Percentiles rank a stretch among this genome's conserved stretches.
Evolutionary conservation across 2,888 invertebrate genomes (phyloP).

Genomic region (Nyleta sp.): DNA sequence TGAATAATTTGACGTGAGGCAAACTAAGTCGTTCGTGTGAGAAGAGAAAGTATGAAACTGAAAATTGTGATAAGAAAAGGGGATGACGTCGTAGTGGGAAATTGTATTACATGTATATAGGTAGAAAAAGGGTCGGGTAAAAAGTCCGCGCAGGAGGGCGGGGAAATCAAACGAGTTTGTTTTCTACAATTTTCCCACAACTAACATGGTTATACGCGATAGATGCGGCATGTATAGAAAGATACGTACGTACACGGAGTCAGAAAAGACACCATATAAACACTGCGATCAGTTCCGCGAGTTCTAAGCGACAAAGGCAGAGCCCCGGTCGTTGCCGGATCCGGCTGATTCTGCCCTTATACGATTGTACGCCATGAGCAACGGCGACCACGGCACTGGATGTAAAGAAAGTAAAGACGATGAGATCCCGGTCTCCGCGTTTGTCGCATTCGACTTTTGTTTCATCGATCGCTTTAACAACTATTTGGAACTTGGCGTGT

Average conservation of each 20-base stretch:
- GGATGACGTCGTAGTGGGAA: constrained; percentile 32
- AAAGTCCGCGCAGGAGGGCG: constrained; percentile 29
- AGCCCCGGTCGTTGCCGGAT: constrained; percentile 78
- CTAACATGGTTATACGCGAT: constrained; percentile 76
- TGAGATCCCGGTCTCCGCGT: constrained; percentile 18
- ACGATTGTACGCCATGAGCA: constrained; percentile 71
- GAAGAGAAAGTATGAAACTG: constrained; percentile 33
- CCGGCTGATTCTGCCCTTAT: constrained; percentile 78
- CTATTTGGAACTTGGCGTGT: constrained; percentile 11
- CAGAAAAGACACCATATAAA: constrained; percentile 80
- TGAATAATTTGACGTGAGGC: not conserved
- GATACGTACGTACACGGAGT: constrained; percentile 74
- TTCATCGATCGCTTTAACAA: constrained; percentile 35
- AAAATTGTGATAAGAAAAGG: constrained; percentile 37
- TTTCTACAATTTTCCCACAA: constrained; percentile 81
- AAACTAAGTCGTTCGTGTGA: not conserved
- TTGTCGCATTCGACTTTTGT: constrained; percentile 48
- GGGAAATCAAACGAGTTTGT: constrained; percentile 77
- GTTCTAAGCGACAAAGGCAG: constrained; percentile 74
- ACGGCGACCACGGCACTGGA: constrained; percentile 75
- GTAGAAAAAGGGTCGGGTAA: constrained; percentile 35
- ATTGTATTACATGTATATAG: constrained; percentile 42
- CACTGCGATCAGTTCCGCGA: constrained; percentile 77
- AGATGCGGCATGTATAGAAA: constrained; percentile 75
- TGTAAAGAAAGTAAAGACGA: constrained; percentile 79